Evolutionary conservation across 2,888 invertebrate species (phyloP), one percentile per base, ranked within the genome.

Genomic region (Leucophora obtusa): DNA sequence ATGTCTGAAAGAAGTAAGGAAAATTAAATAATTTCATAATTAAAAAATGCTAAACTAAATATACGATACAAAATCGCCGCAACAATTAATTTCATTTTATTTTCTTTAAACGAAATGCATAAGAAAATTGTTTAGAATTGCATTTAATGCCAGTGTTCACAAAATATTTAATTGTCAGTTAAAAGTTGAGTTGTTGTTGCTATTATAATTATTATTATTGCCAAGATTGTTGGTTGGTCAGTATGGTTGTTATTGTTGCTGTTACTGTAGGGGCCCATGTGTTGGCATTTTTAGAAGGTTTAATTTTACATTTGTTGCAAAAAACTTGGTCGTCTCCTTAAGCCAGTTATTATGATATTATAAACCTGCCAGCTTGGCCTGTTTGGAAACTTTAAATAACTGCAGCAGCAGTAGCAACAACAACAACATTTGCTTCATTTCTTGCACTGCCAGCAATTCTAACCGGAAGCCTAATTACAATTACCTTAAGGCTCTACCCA

Each of bases 391-490:
- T 63, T 15, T 33, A 47, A 47, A 47, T 50, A 35, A 18, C 43
- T 60, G 53, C 63, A 47, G 54, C 59, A 28, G 28, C 28, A 28
- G 28, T 7, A 28, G 28, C 28, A 28, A 7, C 7, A 28, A 28
- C 28, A 28, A 28, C 4, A 65, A 66, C 58, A 66, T 70, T 66
- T 75, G 53, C 54, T 50, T 47, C 33, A 17, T 28, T 66, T 50
- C 51, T 51, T 18, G 54, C 50, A 17, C 15, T 35, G 53, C 43
- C 63, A 28, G 51, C 63, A 59, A 78, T 70, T 83, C 82, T 79
- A 82, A 83, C 84, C 83, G 82, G 84, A 84, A 84, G 84, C 84
- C 83, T 82, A 83, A 84, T 82, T 84, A 82, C 81, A 82, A 82
- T 82, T 83, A 82, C 73, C 82, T 73, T 51, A 53, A 74, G 82